Conservation (phyloP, 1,140 invertebrate species). For the Philotrypesis tridentata region DNA sequence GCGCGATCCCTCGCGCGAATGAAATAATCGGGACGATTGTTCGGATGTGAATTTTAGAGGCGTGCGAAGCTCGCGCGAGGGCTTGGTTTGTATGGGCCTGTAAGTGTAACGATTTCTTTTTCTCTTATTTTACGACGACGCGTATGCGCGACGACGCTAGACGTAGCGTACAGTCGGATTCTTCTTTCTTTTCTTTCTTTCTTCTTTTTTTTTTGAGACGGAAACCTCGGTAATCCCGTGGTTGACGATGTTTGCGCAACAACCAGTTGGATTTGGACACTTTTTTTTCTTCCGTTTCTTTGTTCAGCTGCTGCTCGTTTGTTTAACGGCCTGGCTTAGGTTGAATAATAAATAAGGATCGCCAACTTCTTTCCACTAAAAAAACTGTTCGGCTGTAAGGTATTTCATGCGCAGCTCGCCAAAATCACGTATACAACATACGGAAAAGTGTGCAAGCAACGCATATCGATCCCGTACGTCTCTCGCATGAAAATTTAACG, state of each 20-base stretch:
- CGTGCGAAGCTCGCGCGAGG: neutral
- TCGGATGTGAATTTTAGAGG: neutral
- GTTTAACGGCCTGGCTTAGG: no score
- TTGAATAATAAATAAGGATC: no score
- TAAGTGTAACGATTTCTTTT: neutral
- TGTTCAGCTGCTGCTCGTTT: neutral
- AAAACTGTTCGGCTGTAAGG: no score
- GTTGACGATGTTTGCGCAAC: neutral
- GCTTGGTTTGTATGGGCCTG: neutral
- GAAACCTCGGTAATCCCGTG: neutral
- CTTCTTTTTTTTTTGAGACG: neutral
- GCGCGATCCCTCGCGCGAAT: neutral
- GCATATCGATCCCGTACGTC: no score
- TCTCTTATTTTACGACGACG: neutral
- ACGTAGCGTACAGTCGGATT: neutral
- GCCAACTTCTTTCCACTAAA: no score
- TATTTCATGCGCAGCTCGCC: no score
- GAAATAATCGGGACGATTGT: neutral
- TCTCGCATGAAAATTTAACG: neutral
- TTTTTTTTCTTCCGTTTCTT: slow-evolving; percentile 10
- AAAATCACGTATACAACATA: neutral
- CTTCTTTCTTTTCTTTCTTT: no score
- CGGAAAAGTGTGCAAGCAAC: no score
- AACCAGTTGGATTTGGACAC: neutral
- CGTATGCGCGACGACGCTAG: neutral